Base-by-base conservation (phyloP, 2,113 vertebrate genomes). In the Trinectes maculatus region DNA sequence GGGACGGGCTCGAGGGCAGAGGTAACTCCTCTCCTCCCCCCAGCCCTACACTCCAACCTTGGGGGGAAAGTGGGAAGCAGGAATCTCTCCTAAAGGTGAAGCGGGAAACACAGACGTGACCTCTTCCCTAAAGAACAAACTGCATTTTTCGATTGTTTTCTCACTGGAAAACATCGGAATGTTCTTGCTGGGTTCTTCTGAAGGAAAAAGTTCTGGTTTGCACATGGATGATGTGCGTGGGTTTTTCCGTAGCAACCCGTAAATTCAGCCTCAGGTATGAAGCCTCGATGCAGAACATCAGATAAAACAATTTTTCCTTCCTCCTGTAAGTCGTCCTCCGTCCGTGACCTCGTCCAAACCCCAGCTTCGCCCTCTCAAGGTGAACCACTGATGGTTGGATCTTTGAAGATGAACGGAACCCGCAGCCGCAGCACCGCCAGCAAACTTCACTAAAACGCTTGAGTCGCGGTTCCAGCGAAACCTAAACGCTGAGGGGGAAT, bases 1-100 rank as follows among this genome's bases (percentile, higher is more conserved):
- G 86, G 88, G 89, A 90, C 58, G 73, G 81, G 81, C 83, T 74
- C 6, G 60, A 47, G 82, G 83, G 87, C 76, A 79, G 78, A 70
- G 77, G 80, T 61, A 74, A 66, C 37, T 13, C 60, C 77, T 73
- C 70, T 21, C 57, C 68, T 9, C 29, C 37, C 44, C 63, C 31
- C 6, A 6, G 33, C 18, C 43, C 36, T 71, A 48, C 83, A 72
- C 74, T 46, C 46, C 74, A 85, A 77, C 68, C 79, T 74, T 60
- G 44, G 43, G 66, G 76, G 54, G 57, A 67, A 74, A 74, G 46
- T 51, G 70, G 58, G 47, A 59, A 52, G 70, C 53, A 57, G 58
- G 21, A 84, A 77, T 67, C 56, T 79, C 56, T 65, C 36, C 56
- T 16, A 71, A 39, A 76, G 60, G 62, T 71, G 69, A 73, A 55